Base-by-base conservation (phyloP, 1,140 invertebrate species). In the Nephila pilipes region DNA sequence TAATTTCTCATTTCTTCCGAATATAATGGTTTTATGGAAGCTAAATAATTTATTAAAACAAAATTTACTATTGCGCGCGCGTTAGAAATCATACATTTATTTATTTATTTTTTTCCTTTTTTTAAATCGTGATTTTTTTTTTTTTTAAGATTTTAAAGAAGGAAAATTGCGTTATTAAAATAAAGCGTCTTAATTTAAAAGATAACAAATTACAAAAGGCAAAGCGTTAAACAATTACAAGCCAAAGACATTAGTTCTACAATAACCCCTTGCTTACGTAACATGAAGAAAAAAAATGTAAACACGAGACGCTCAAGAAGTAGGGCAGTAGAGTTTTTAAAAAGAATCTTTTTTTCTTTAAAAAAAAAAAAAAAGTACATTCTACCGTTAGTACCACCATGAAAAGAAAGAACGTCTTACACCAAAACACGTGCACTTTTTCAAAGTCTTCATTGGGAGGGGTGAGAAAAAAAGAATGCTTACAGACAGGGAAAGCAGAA, bases 241-340 rank as follows among this genome's bases (percentile, higher is more conserved):
- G 38, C 4, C 38, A 46, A 8, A n/a, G 18, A n/a, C 29, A 46
- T 10, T 54, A 12, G 60, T 65, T 12, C n/a, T 22, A 65, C 2
- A 10, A 12, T 46, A 85, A 85, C 55, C 57, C 55, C 32, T 87
- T 87, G 85, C 18, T 20, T 58, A 87, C 85, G 18, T 32, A n/a
- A 87, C 54, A 20, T 58, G n/a, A 5, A 60, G 3, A 54, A 36
- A 80, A 81, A 87, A 87, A 87, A 87, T 63, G 85, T 87, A 87
- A 85, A 87, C 85, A 87, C 22, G 46, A 55, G 46, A 54, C 29
- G 29, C 60, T 83, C 25, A 38, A 32, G 29, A 88, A 88, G 12
- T 75, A 75, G 87, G 87, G 38, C 63, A 88, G 36, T n/a, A 36
- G 85, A 57, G 36, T 29, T 83, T 10, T 46, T 6, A 38, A 18